phyloP scores from a whole-genome alignment of 2,797 vertebrate species.

The Emys orbicularis region DNA sequence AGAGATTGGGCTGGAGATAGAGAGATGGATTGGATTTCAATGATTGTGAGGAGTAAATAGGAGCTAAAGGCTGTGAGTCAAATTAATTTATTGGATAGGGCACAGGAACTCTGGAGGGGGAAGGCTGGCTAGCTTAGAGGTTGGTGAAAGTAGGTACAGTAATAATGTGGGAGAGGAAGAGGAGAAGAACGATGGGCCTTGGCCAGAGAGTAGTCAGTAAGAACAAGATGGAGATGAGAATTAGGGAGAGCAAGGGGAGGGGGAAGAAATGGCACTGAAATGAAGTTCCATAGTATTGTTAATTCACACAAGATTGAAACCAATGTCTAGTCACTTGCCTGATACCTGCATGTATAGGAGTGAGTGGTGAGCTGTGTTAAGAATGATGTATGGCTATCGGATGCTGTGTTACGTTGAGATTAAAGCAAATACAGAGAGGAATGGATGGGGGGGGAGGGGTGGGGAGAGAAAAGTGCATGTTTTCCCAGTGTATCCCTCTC shows the following conservation, averaged over 20 bases:
- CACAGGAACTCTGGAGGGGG: neutral
- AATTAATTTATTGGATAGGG: neutral
- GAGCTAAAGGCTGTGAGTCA: neutral
- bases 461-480: constrained; percentile 8
- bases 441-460: neutral
- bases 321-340: neutral
- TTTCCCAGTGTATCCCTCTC: neutral
- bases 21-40: neutral
- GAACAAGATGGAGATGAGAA: constrained; percentile 54
- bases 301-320: neutral
- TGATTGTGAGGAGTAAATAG: neutral
- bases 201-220: neutral
- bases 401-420: neutral
- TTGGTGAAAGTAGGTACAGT: neutral
- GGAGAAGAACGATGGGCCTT: constrained; percentile 1
- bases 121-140: neutral
- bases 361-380: neutral
- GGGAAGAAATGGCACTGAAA: neutral
- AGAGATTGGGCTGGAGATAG: neutral
- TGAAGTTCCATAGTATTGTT: constrained; percentile 15
- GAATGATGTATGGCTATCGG: neutral
- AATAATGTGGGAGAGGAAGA: neutral
- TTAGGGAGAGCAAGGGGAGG: neutral
- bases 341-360: neutral
- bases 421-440: constrained; percentile 25